Evolutionary conservation across 2,113 vertebrate genomes (phyloP).

Genomic region (Oenanthe melanoleuca): DNA sequence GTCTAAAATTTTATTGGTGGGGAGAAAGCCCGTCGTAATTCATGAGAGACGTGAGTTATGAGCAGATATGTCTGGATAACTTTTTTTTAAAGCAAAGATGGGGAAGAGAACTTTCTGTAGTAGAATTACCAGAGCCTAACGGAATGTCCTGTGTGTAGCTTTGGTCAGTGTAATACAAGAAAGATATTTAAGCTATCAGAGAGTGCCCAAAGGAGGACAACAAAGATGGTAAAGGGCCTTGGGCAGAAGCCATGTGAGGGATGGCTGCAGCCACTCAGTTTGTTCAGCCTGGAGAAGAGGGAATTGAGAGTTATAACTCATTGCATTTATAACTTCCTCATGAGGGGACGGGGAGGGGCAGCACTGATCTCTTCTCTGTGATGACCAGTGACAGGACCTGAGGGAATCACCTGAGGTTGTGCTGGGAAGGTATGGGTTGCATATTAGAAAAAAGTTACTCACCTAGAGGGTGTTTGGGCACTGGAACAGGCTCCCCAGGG

Average conservation of each 20-base stretch:
- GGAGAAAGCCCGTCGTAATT: not conserved
- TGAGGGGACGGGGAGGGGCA: not conserved
- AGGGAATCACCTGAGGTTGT: not conserved
- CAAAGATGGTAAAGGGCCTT: not conserved
- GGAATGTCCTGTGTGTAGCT: not conserved
- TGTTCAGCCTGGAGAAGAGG: not conserved
- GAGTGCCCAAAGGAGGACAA: not conserved
- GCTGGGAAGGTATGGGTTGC: not conserved
- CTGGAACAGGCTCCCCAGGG: not conserved
- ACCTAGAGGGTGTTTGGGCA: not conserved
- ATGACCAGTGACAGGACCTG: not conserved
- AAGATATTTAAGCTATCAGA: not conserved
- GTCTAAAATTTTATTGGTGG: not conserved
- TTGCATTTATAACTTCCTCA: not conserved
- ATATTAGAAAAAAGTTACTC: not conserved
- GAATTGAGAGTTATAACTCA: not conserved
- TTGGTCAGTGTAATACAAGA: not conserved
- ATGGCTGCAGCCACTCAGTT: not conserved
- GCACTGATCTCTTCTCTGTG: not conserved
- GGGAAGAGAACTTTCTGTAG: not conserved
- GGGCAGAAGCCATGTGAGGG: rapidly evolving
- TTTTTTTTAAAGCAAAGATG: not conserved
- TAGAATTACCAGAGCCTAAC: not conserved
- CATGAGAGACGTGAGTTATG: not conserved
- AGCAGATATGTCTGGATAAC: not conserved